Evolutionary conservation across 2,888 invertebrate genomes (phyloP).

Genomic region (Hyposoter didymator): DNA sequence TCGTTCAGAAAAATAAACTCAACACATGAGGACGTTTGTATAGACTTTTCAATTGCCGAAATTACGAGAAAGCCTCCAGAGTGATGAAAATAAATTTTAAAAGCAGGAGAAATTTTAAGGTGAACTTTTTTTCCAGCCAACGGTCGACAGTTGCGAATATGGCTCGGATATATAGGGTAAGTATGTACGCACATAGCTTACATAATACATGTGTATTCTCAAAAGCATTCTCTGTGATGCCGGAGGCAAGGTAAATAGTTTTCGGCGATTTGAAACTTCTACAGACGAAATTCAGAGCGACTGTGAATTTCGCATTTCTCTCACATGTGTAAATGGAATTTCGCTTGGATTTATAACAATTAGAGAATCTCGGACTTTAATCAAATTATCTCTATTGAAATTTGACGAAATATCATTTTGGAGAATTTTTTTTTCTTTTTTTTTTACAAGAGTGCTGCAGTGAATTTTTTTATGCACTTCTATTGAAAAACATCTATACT

Average conservation of each 20-base stretch:
- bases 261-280: slow-evolving; percentile 46
- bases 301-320: background rate
- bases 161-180: background rate
- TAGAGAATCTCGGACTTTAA: background rate
- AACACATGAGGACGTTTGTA: no score
- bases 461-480: background rate
- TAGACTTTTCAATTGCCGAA: background rate
- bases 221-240: slow-evolving; percentile 31
- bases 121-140: slow-evolving; percentile 14
- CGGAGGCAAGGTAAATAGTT: slow-evolving; percentile 43
- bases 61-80: background rate
- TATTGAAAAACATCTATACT: no score
- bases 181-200: slow-evolving; percentile 18
- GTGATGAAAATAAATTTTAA: background rate
- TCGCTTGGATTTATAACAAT: background rate
- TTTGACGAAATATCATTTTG: background rate
- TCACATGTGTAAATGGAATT: background rate
- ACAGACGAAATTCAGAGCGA: background rate
- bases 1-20: no score
- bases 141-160: slow-evolving; percentile 7
- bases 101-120: background rate
- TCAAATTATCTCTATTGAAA: background rate
- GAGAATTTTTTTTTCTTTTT: no score
- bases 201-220: slow-evolving; percentile 14
- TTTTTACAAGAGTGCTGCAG: background rate